Base-by-base conservation (phyloP, 1,140 invertebrate genomes). In the Drosophila sp. region DNA sequence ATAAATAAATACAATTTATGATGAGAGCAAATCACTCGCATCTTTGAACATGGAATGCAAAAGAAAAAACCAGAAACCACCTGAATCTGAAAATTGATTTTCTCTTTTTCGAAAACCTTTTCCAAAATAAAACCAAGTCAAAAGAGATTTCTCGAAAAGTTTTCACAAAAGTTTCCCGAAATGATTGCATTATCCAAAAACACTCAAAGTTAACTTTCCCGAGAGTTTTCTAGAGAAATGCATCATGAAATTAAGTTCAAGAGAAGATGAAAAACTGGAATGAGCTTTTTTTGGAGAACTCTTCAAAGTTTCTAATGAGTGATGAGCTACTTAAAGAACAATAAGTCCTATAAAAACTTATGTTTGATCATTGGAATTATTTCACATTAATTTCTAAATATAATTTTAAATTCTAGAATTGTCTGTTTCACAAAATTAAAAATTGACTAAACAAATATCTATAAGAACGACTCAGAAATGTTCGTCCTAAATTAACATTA, bases 1-100 rank as follows among this genome's bases (percentile, higher is more conserved):
- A 89, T 80, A 87, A 83, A 72, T 71, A 44, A 82, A 82, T 77
- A 77, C 79, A 83, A 76, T 74, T 86, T 79, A 66, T 66, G 76
- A 55, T 17, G 50, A 32, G 57, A 66, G 60, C 58, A 56, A 71
- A 73, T 73, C 76, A 55, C 69, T 73, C 61, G 27, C 29, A 30
- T 50, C 27, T 63, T n/a, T 33, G 41, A 8, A 11, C 30, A 17
- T 57, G 2, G n/a, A 57, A 57, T 32, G 55, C 27, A 25, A 11
- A 8, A 29, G 3, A 30, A 30, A 29, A 8, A 23, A 27, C 23
- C 23, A 23, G 25, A 50, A 50, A 5, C 33, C 17, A 23, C 7
- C 3, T 35, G 4, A 2, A 47, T 23, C 23, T 47, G 5, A 47
- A 44, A 50, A 50, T 50, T 50, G 44, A 50, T 50, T 50, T 27